phyloP scores from a whole-genome alignment of 1,140 invertebrate species.

The Delia radicum region DNA sequence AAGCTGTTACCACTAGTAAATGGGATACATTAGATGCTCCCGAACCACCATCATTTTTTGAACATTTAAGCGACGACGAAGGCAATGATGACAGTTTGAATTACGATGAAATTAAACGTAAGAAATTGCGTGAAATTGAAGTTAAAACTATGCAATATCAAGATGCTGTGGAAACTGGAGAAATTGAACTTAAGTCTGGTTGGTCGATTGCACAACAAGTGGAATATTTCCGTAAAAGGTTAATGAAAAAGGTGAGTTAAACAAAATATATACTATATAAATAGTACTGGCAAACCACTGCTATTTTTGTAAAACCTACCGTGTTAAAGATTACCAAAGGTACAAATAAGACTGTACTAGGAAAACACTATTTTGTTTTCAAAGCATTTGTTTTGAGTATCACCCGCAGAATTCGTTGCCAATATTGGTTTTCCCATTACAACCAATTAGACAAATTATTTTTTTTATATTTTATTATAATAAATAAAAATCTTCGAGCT shows the following conservation, averaged over 20 bases:
- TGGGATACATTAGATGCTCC: slow-evolving; percentile 68
- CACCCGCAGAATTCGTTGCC: too few relatives aligned
- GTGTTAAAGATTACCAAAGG: too few relatives aligned
- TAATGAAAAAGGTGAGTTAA: slow-evolving; percentile 67
- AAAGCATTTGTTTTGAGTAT: too few relatives aligned
- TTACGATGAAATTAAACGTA: slow-evolving; percentile 72
- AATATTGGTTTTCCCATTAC: too few relatives aligned
- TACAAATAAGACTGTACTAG: too few relatives aligned
- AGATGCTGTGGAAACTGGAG: slow-evolving; percentile 90
- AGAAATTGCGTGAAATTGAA: slow-evolving; percentile 88
- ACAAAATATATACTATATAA: too few relatives aligned
- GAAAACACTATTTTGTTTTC: too few relatives aligned
- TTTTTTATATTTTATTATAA: too few relatives aligned
- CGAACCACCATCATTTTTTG: slow-evolving; percentile 49
- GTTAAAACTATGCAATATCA: slow-evolving; percentile 93
- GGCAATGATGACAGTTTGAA: slow-evolving; percentile 48
- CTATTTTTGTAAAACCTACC: too few relatives aligned
- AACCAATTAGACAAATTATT: too few relatives aligned
- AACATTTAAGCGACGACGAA: slow-evolving; percentile 33
- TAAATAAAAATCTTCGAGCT: too few relatives aligned
- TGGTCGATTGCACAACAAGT: slow-evolving; percentile 82
- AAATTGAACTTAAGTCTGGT: slow-evolving; percentile 72
- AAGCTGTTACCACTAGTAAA: slow-evolving; percentile 86
- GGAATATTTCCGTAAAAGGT: slow-evolving; percentile 87
- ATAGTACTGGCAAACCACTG: too few relatives aligned